Evolutionary conservation across 1,140 invertebrate species (phyloP), one percentile per base, ranked within the genome.

Genomic region (Maniola jurtina): DNA sequence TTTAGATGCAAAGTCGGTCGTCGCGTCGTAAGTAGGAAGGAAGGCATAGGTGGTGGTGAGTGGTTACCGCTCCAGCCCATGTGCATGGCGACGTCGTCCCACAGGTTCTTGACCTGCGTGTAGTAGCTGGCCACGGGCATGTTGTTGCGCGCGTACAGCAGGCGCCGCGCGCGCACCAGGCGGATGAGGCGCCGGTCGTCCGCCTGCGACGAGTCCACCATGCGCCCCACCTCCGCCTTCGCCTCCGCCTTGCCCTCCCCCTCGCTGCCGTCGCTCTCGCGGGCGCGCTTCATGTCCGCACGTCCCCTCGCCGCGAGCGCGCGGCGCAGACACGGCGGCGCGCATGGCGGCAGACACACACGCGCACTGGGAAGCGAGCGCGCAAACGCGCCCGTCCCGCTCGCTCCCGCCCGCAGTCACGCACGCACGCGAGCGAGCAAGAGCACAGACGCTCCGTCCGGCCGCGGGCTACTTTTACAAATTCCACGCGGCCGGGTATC

Each of bases 81-180:
- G 50, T 74, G 48, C 3, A 57, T 38, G 13, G 87, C 87, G 25
- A 88, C 83, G 60, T 88, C 76, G 52, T 77, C 68, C 87, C 87
- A 89, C 35, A 86, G 77, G 33, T 55, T 15, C 75, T 84, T 84
- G 40, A 87, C 86, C 52, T 81, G 77, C 40, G 78, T 71, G 76
- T 87, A 84, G 77, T 83, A 87, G 73, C 80, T 85, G 61, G 85
- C 87, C 6, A 89, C 86, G 45, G 87, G 86, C 86, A 89, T 83
- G 70, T 83, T 87, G 77, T 80, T 85, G 45, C 88, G 78, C 66
- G 86, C 84, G 74, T 84, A 89, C 75, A 89, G 75, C 67, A 89
- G 60, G 16, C 68, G 75, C 57, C 87, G 77, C 64, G 73, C 81
- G 58, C 78, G 78, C 70, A 89, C 87, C 65, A 89, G 74, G 59